These are phyloP conservation scores for Drosophila baimaii DNA, from an alignment of 1,140 invertebrate genomes.

Conservation along the genomic window DNA sequence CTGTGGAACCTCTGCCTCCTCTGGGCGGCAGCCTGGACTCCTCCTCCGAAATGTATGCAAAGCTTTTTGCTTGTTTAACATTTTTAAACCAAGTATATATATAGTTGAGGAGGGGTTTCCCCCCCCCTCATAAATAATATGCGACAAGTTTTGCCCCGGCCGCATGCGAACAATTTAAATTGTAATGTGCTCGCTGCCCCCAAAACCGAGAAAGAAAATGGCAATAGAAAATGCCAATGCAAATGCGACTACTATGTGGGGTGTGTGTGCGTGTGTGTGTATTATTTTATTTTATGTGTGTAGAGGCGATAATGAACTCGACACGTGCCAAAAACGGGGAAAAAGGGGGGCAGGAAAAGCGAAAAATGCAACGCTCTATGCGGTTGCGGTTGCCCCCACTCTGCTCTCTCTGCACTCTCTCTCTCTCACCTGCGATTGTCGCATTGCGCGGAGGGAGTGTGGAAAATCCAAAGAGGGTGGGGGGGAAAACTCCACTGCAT, in stretches of 20 bases:
- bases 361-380: slow-evolving; percentile 43
- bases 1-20: background rate
- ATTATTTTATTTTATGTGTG: slow-evolving; percentile 33
- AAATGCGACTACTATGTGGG: slow-evolving; percentile 27
- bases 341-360: slow-evolving; percentile 1
- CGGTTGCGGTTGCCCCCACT: slow-evolving; percentile 32
- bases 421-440: slow-evolving; percentile 31
- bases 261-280: slow-evolving; percentile 7
- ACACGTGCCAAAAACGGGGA: slow-evolving; percentile 41
- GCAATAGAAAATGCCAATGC: slow-evolving; percentile 65
- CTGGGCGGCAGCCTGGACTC: background rate
- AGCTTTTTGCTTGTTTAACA: slow-evolving; percentile 74
- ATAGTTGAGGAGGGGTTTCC: background rate
- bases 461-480: slow-evolving; percentile 2
- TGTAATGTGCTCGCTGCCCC: slow-evolving; percentile 56
- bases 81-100: slow-evolving; percentile 55
- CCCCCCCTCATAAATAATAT: slow-evolving; percentile 67
- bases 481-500: slow-evolving; percentile 56
- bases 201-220: slow-evolving; percentile 51
- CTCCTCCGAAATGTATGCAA: slow-evolving; percentile 55
- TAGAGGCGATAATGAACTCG: slow-evolving; percentile 78
- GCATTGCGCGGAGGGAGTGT: slow-evolving; percentile 25
- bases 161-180: slow-evolving; percentile 78
- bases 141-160: slow-evolving; percentile 64
- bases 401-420: background rate